A percentile compares a stretch with the other conserved stretches of the same genome.
phyloP scores from a whole-genome alignment of 2,797 vertebrate species.

The Odontamblyopus lacepedii region DNA sequence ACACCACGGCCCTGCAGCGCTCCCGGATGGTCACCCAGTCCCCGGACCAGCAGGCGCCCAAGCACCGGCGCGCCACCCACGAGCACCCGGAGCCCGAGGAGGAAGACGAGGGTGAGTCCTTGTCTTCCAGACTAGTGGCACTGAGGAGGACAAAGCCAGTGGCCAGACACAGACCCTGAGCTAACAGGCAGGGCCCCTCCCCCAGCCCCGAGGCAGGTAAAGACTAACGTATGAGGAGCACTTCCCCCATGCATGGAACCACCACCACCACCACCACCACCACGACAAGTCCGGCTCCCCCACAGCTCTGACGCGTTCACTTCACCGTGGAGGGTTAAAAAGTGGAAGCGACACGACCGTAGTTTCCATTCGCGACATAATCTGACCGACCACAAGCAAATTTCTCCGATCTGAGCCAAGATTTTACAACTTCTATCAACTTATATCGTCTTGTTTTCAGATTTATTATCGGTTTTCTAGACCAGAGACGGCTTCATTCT shows the following conservation, averaged over 20 bases:
- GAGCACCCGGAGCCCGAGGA: slow-evolving; percentile 86
- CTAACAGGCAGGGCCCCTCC: slow-evolving; percentile 73
- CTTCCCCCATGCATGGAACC: slow-evolving; percentile 35
- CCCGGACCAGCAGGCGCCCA: slow-evolving; percentile 79
- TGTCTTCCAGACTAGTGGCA: slow-evolving; percentile 81
- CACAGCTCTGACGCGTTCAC: slow-evolving; percentile 10
- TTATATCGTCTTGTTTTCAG: too few relatives aligned
- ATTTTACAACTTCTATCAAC: too few relatives aligned
- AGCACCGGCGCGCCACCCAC: slow-evolving; percentile 64
- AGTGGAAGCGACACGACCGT: too few relatives aligned
- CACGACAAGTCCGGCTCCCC: slow-evolving; percentile 37
- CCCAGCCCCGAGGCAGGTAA: slow-evolving; percentile 68
- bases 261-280: slow-evolving; percentile 40
- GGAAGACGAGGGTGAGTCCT: slow-evolving; percentile 85
- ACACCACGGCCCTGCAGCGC: slow-evolving; percentile 94
- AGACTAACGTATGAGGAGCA: slow-evolving; percentile 59
- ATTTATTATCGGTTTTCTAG: too few relatives aligned
- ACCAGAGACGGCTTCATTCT: too few relatives aligned
- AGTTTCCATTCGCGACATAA: too few relatives aligned
- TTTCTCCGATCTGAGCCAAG: too few relatives aligned
- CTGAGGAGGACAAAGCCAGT: slow-evolving; percentile 78
- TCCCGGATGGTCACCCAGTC: slow-evolving; percentile 93
- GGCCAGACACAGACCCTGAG: slow-evolving; percentile 74
- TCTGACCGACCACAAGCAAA: too few relatives aligned
- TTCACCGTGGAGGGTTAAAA: too few relatives aligned